Base-by-base conservation (phyloP, 2,888 invertebrate species). In the Xestia ashworthii region DNA sequence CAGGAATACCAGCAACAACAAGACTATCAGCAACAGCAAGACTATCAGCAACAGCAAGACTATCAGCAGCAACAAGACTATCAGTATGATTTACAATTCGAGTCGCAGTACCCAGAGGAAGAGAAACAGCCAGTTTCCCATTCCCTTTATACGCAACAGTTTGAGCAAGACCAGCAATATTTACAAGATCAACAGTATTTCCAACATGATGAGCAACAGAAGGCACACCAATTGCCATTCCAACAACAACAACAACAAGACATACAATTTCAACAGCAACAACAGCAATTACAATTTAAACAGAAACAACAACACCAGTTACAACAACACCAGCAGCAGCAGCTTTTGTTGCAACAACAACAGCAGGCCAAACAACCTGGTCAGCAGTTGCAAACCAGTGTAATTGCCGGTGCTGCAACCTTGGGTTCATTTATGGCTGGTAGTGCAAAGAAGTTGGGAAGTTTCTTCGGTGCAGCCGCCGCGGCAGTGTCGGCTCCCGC, bases 401-500 rank as follows among this genome's bases (percentile, higher is more conserved):
- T 96, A 25, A 84, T 96, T 74, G 97, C 95, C 50, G 96, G 96
- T 76, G 96, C 96, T 60, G 96, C 96, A 72, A 96, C 96, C 6
- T 92, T 97, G 85, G 97, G 96, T n/a, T 96, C 95, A 11, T 91
- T 97, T 55, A 95, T 97, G 95, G 95, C 96, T 5, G 97, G 96
- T 76, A 96, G 97, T 80, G 97, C 97, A 22, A 96, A 97, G 83
- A 97, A 95, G 86, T 91, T 97, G 22, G 97, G 97, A 22, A 97
- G 95, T 85, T 94, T 97, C 67, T 96, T 97, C 72, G 97, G 97
- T 62, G 95, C 97, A 41, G 97, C 97, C 2, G 96, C 97, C 11
- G 96, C 97, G 6, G 96, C 96, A 19, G 96, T 96, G 4, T 92
- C 93, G 14, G 87, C 96, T 53, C 95, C 96, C 55, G 82, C 93